phyloP scores from a whole-genome alignment of 30 jellyfish, hydroid and myxozoan genomes.

The Calvadosia cruxmelitensis region DNA sequence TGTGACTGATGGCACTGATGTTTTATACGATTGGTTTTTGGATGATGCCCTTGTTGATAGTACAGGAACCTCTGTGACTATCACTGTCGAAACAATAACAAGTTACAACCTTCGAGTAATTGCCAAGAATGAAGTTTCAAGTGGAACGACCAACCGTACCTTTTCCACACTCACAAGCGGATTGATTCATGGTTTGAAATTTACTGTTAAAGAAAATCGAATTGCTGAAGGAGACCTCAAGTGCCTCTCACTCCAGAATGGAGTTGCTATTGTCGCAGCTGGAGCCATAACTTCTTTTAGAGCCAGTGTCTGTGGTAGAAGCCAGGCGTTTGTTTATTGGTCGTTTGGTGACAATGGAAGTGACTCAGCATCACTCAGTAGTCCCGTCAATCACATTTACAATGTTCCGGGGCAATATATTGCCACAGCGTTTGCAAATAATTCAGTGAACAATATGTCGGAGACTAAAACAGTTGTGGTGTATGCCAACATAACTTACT shows the following conservation, averaged over 20 bases:
- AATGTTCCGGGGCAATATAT: constrained; percentile 3
- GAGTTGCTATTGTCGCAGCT: neutral
- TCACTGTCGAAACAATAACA: neutral
- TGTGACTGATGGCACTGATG: neutral
- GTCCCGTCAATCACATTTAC: constrained; percentile 2
- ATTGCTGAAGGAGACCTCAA: neutral
- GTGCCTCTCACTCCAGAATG: neutral
- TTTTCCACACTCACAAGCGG: neutral
- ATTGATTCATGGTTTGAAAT: neutral
- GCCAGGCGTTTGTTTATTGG: neutral
- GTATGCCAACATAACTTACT: neutral
- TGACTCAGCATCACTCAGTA: neutral
- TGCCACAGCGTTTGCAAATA: constrained; percentile 7
- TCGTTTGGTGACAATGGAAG: neutral
- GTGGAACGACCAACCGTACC: neutral
- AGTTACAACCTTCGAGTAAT: neutral
- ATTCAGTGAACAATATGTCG: constrained; percentile 1
- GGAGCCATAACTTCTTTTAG: neutral
- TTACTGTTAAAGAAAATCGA: neutral
- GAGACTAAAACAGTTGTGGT: neutral
- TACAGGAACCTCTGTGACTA: neutral
- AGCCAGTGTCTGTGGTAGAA: neutral
- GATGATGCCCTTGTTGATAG: neutral
- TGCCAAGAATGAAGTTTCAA: neutral
- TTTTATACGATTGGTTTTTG: neutral